Evolutionary conservation across 2,113 vertebrate genomes (phyloP).

Genomic region (Pogonocichla stellata): DNA sequence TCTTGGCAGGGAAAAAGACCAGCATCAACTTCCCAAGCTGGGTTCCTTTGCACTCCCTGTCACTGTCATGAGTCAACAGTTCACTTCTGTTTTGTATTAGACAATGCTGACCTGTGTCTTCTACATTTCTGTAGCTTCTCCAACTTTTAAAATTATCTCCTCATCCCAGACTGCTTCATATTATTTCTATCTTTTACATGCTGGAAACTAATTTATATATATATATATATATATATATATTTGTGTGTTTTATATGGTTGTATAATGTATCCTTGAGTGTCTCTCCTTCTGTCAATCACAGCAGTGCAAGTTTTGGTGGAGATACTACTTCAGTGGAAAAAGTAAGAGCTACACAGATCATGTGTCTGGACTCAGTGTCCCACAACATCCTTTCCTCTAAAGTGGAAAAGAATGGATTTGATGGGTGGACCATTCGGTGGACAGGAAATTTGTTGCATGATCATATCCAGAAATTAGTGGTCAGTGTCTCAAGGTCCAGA

Average conservation of each 20-base stretch:
- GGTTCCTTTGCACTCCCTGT: background rate
- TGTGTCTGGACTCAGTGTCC: background rate
- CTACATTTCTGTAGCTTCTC: background rate
- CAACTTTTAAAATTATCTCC: background rate
- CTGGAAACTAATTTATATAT: background rate
- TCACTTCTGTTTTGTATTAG: background rate
- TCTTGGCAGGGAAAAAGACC: background rate
- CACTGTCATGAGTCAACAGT: background rate
- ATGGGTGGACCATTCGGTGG: background rate
- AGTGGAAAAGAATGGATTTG: background rate
- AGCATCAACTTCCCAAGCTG: background rate
- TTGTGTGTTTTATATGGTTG: background rate
- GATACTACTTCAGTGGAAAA: background rate
- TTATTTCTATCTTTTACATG: background rate
- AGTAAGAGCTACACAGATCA: background rate
- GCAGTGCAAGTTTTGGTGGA: background rate
- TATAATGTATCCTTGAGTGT: background rate
- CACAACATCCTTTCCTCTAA: background rate
- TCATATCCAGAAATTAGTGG: background rate
- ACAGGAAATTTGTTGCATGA: background rate
- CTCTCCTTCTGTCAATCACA: background rate
- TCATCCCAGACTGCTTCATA: background rate
- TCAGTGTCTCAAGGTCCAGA: too few relatives aligned
- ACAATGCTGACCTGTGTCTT: background rate
- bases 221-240: background rate